A percentile compares a stretch with the other conserved stretches of the same genome.
These are phyloP conservation scores for Apotomis capreana DNA, from an alignment of 2,888 invertebrate species.

Conservation along the genomic window DNA sequence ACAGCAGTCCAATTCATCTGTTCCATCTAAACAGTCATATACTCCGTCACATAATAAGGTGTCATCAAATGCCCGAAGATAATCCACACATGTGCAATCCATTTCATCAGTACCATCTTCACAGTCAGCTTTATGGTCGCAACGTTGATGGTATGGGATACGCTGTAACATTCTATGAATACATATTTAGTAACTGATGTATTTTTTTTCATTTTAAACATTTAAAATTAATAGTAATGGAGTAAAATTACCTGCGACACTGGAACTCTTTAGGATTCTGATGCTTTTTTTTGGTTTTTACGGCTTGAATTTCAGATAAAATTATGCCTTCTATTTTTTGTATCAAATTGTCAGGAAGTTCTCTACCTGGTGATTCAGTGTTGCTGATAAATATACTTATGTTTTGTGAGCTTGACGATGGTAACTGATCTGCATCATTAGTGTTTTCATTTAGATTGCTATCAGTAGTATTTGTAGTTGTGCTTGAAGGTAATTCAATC, in stretches of 20 bases:
- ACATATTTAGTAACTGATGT: background rate
- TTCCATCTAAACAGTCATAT: slow-evolving; percentile 88
- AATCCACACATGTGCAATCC: slow-evolving; percentile 88
- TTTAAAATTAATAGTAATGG: background rate
- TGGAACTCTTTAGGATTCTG: slow-evolving; percentile 65
- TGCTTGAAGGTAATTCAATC: slow-evolving; percentile 48
- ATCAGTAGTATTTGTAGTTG: slow-evolving; percentile 39
- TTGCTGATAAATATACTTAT: slow-evolving; percentile 32
- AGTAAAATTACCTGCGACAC: slow-evolving; percentile 69
- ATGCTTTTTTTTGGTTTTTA: slow-evolving; percentile 66
- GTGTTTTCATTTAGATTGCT: slow-evolving; percentile 39
- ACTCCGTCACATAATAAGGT: slow-evolving; percentile 89
- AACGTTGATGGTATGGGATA: slow-evolving; percentile 84
- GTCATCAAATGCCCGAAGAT: slow-evolving; percentile 78
- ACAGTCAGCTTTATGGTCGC: slow-evolving; percentile 88
- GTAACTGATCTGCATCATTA: slow-evolving; percentile 27
- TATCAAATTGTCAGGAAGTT: slow-evolving; percentile 49
- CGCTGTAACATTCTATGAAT: slow-evolving; percentile 85
- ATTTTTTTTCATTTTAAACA: too few relatives aligned
- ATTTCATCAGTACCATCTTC: slow-evolving; percentile 92
- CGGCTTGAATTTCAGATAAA: slow-evolving; percentile 62
- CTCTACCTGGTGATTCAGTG: slow-evolving; percentile 45
- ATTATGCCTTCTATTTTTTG: slow-evolving; percentile 59
- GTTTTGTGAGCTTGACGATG: slow-evolving; percentile 17
- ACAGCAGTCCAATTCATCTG: slow-evolving; percentile 90